Percentiles rank a stretch among this genome's conserved stretches.
These are phyloP conservation scores for Selenia dentaria DNA, from an alignment of 2,888 invertebrate species.

Conservation along the genomic window DNA sequence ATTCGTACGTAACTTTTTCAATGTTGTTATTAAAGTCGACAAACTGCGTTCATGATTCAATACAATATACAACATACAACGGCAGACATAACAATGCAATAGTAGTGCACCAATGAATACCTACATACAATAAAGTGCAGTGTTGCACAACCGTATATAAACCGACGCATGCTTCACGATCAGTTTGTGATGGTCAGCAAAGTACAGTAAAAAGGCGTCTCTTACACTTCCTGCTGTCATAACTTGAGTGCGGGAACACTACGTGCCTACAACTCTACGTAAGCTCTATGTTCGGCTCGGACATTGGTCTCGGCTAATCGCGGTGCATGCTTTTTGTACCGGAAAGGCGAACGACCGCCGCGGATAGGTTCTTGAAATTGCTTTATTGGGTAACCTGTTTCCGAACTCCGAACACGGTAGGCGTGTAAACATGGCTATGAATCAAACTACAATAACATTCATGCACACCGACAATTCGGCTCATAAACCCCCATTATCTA, in stretches of 20 bases:
- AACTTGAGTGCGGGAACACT: conserved; percentile 20
- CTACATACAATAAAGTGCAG: background rate
- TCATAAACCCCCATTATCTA: conserved; percentile 18
- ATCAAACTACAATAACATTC: conserved; percentile 47
- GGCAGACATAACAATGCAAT: too few relatives aligned
- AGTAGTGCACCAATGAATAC: too few relatives aligned
- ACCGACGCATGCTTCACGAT: background rate
- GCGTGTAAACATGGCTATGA: conserved; percentile 46
- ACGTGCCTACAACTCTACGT: conserved; percentile 28
- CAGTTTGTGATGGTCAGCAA: conserved; percentile 8
- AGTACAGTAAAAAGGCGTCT: conserved; percentile 26
- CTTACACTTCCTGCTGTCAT: conserved; percentile 18
- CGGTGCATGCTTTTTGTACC: conserved; percentile 67
- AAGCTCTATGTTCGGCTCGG: conserved; percentile 44
- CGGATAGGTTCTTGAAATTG: conserved; percentile 74
- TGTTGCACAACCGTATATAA: background rate
- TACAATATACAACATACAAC: too few relatives aligned
- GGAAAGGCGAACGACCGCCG: conserved; percentile 70
- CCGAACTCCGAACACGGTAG: conserved; percentile 65
- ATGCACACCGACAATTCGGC: conserved; percentile 18
- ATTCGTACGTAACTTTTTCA: too few relatives aligned
- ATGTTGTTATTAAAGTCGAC: too few relatives aligned
- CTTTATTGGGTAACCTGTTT: conserved; percentile 79
- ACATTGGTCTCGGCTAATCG: conserved; percentile 60
- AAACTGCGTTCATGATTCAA: too few relatives aligned